Base-by-base conservation (phyloP, 2,888 invertebrate species). In the Drosophila picticornis region DNA sequence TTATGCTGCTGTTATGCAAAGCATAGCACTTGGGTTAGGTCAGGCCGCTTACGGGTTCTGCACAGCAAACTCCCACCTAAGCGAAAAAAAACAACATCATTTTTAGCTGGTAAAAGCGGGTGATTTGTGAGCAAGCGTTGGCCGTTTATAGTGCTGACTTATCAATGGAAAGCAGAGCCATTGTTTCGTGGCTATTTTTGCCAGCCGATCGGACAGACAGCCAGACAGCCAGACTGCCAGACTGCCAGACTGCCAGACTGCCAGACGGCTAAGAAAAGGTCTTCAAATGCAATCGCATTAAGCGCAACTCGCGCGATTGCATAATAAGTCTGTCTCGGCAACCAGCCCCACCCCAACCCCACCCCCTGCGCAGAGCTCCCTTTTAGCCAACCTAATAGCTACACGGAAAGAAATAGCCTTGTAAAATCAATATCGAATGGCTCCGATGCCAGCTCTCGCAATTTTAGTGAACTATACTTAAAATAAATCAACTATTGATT, bases 141-240 rank as follows among this genome's bases (percentile, higher is more conserved):
- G 27, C 51, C 79, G 53, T 67, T 71, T 56, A 63, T 72, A 40
- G 64, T 69, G 80, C 77, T 80, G 80, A 70, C 73, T 64, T 77
- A 79, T 80, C 77, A 79, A 77, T 79, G 80, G 79, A 79, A 79
- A 79, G 77, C 69, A 67, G 50, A 73, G 62, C 66, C 72, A 79
- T 80, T 79, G 80, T 51, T 55, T 63, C 46, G 62, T 50, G 50
- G 56, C 73, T 67, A 67, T 72, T 77, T 77, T 74, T 68, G 69
- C 68, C 56, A 52, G 60, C 46, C 56, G 60, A 52, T 22, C 63
- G 59, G 34, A 22, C 32, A 36, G 29, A 10, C 56, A 63, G 52
- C 11, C 53, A 59, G 38, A 27, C 36, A 46, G 50, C 25, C 31
- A 32, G n/a, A n/a, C n/a, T n/a, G n/a, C n/a, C n/a, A n/a, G n/a